phyloP scores from a whole-genome alignment of 2,113 vertebrate species.

The Monarcha castaneiventris region DNA sequence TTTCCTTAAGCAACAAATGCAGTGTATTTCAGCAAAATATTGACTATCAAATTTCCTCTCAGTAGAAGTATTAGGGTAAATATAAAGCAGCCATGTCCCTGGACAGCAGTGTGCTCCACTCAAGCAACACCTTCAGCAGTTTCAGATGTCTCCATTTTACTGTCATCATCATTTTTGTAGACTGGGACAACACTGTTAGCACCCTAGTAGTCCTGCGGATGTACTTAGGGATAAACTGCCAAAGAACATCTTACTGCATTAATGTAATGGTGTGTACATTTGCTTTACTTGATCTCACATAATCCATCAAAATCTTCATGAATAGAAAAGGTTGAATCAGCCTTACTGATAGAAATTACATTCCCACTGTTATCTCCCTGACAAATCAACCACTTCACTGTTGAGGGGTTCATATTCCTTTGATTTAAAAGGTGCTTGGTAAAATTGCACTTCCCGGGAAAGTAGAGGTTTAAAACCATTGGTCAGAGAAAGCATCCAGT shows the following conservation, averaged over 20 bases:
- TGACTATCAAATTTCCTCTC: background rate
- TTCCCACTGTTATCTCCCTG: background rate
- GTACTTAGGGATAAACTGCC: background rate
- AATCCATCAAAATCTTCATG: slow-evolving; percentile 30
- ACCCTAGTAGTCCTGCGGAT: background rate
- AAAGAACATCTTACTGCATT: background rate
- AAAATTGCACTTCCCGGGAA: background rate
- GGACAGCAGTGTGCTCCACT: background rate
- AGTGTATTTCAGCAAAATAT: background rate
- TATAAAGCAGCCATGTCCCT: background rate
- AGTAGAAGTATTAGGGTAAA: background rate
- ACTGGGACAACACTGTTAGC: background rate
- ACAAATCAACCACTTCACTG: background rate
- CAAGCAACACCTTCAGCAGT: background rate
- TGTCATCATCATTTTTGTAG: background rate
- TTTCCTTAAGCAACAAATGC: background rate
- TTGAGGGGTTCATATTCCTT: background rate
- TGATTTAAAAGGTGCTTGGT: background rate
- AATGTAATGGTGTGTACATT: background rate
- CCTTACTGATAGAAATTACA: slow-evolving; percentile 12
- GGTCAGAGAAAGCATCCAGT: background rate
- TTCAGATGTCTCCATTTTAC: background rate
- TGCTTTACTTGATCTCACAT: background rate
- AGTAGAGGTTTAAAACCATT: background rate
- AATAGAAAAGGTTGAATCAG: slow-evolving; percentile 2